Evolutionary conservation across 2,888 invertebrate species (phyloP).

Genomic region (Pinctada fucata): DNA sequence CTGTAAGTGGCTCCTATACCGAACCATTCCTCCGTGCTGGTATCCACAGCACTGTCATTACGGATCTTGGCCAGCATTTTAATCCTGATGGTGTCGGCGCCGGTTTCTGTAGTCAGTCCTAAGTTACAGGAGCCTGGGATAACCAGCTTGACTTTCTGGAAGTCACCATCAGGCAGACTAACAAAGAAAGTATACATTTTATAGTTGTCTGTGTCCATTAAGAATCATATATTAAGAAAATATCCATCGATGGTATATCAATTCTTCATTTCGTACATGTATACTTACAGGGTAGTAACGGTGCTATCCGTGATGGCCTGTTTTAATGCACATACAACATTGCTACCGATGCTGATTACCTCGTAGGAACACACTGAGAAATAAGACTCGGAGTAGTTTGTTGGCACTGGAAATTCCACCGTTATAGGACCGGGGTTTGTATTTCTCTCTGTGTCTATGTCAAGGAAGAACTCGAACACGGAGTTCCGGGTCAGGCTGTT

Average conservation of each 20-base stretch:
- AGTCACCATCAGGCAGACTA: conserved; percentile 31
- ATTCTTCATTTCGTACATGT: no score
- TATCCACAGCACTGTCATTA: conserved; percentile 4
- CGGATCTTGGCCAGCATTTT: conserved; percentile 19
- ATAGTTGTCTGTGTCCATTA: no score
- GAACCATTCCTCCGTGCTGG: conserved; percentile 23
- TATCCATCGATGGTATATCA: no score
- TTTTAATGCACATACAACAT: conserved; percentile 23
- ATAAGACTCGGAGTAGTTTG: conserved; percentile 27
- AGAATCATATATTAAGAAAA: no score
- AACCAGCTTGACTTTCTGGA: conserved; percentile 21
- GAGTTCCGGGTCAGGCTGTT: conserved; percentile 24
- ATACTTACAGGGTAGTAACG: conserved; percentile 28
- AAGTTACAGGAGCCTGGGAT: conserved; percentile 30
- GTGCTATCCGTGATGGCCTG: not conserved
- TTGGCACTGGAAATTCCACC: conserved; percentile 36
- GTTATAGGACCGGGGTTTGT: conserved; percentile 31
- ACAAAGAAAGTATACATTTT: not conserved
- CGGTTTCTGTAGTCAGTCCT: conserved; percentile 14
- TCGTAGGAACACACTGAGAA: conserved; percentile 33
- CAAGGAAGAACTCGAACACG: conserved; percentile 30
- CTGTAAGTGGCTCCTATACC: conserved; percentile 36
- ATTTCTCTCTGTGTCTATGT: conserved; percentile 31
- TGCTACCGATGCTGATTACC: conserved; percentile 28
- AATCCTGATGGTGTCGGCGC: conserved; percentile 27